Conservation (phyloP, 2,113 vertebrate genomes). For the Pachycephala philippinensis region DNA sequence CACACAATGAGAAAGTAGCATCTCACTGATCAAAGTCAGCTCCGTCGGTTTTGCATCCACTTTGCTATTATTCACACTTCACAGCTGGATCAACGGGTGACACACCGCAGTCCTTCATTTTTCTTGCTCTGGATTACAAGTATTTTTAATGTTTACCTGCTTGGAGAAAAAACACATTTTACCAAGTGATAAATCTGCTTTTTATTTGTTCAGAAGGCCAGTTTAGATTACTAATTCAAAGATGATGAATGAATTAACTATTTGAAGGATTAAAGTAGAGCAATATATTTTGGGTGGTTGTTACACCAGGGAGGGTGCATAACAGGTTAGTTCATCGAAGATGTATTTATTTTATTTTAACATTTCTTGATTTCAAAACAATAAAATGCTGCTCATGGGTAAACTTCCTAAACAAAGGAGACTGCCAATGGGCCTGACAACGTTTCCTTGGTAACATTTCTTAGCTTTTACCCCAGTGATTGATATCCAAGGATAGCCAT, state of each 20-base stretch:
- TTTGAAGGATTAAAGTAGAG: background rate
- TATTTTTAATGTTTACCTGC: conserved; percentile 27
- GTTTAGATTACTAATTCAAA: background rate
- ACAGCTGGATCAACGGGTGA: background rate
- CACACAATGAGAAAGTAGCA: background rate
- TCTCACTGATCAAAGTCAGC: background rate
- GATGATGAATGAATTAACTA: background rate
- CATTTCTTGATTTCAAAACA: conserved; percentile 14
- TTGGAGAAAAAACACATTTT: background rate
- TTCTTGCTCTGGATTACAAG: background rate
- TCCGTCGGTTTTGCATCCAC: background rate
- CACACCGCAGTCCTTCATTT: background rate
- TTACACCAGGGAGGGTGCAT: background rate
- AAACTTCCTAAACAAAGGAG: conserved; percentile 54
- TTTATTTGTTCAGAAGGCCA: background rate
- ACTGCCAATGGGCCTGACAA: conserved; percentile 31
- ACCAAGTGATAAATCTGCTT: background rate
- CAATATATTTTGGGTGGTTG: background rate
- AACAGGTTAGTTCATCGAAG: background rate
- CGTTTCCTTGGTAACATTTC: conserved; percentile 65
- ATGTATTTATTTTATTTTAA: background rate
- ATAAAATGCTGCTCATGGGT: conserved; percentile 21
- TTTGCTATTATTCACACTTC: background rate
- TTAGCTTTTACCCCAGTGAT: conserved; percentile 60
- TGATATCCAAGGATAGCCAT: conserved; percentile 59